Evolutionary conservation across 2,888 invertebrate genomes (phyloP), one percentile per base, ranked within the genome.

Genomic region (Dendrolimus houi): DNA sequence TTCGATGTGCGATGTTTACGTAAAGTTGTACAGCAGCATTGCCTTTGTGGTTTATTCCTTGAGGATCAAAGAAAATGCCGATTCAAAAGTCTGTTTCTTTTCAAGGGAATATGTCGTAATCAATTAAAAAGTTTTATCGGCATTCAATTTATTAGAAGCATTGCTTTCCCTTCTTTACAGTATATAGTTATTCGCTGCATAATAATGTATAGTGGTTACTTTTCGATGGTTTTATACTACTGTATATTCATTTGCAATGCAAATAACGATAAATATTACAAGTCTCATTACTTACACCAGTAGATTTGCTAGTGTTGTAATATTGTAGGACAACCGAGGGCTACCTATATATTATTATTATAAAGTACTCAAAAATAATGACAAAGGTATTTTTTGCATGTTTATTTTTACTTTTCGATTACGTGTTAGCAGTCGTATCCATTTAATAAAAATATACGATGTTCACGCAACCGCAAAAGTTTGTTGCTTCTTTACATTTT

Each of bases 101-200:
- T 83, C 84, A 78, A 78, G 69, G 68, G 67, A 70, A 74, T 75
- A 79, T 76, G 79, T 81, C 77, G 79, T 80, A 81, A 85, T 85
- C 79, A 77, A 74, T 80, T 81, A 79, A 79, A 81, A 81, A 71
- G 72, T 77, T 73, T 75, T 77, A 75, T 71, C 72, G 62, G 68
- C 74, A 71, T 71, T 79, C 70, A 74, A 80, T 71, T 80, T 81
- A 77, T 68, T 67, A 62, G 69, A 65, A 62, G 61, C 60, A 61
- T 64, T 47, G 47, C 47, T 10, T 10, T 62, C 55, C 61, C 56
- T 63, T 65, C 59, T 63, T 65, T 62, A 61, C 59, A 60, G 60
- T 62, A 53, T 57, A 57, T 14, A 52, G 54, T 54, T 42, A 58
- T 53, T 42, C 54, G 52, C 58, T 57, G 58, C 62, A 60, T 60